Evolutionary conservation across 92 coral and sea anemone species (phyloP).

Genomic region (Ricordea florida): DNA sequence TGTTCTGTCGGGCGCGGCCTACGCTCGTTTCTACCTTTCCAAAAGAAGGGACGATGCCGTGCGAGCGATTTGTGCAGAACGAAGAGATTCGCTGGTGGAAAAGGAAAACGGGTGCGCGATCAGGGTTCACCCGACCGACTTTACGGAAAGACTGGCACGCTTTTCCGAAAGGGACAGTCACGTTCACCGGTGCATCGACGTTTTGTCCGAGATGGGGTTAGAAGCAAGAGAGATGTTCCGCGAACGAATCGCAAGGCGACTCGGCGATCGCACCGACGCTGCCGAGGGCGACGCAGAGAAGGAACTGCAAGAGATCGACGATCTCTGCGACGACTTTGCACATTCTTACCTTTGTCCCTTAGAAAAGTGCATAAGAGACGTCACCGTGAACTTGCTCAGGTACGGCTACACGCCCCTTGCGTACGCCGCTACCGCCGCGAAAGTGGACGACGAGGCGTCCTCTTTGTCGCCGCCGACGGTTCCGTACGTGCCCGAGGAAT

Average conservation of each 20-base stretch:
- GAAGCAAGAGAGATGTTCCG: not conserved
- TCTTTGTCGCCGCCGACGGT: too few species aligned
- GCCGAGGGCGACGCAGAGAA: not conserved
- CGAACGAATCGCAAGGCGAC: not conserved
- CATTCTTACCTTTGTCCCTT: not conserved
- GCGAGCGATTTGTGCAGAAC: too few species aligned
- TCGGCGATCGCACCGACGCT: not conserved
- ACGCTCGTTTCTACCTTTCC: too few species aligned
- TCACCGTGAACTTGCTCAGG: not conserved
- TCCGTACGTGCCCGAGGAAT: not conserved
- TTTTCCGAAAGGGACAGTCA: not conserved
- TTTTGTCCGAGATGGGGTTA: not conserved
- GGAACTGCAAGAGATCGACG: not conserved
- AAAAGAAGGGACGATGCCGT: too few species aligned
- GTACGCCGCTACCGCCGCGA: too few species aligned
- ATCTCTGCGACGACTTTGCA: not conserved
- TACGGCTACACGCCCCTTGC: constrained; percentile 7
- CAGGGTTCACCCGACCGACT: not conserved
- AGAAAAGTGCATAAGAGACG: not conserved
- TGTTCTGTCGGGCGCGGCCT: too few species aligned
- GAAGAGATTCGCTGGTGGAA: too few species aligned
- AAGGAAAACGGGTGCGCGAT: not conserved
- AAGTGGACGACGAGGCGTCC: not conserved
- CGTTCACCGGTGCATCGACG: constrained; percentile 9
- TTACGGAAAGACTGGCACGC: not conserved